Base-by-base conservation (phyloP, 2,113 vertebrate species). In the Oryzias celebensis region DNA sequence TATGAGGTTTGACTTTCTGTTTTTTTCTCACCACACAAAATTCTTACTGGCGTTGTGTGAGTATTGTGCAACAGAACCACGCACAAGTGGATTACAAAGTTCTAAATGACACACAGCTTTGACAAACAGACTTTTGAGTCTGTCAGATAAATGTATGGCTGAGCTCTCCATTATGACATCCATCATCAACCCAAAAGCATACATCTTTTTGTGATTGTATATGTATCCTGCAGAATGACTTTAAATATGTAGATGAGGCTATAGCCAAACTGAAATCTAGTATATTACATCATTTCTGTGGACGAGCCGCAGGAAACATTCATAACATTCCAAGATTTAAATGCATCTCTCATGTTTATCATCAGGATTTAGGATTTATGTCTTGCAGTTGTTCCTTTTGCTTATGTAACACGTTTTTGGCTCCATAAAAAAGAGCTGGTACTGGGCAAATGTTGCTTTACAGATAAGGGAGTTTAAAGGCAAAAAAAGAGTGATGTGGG, bases 231-330 rank as follows among this genome's bases (percentile, higher is more conserved):
- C 26, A 41, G 22, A 17, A 49, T 41, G 18, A 58, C 50, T 41
- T 44, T 44, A 62, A 46, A 24, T 59, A 42, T 62, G 48, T 52
- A 75, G 43, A 31, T 62, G 70, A 75, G 49, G 64, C 46, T 54
- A 17, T 18, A 22, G 67, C 60, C 63, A 45, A 62, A 62, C 48
- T 22, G 36, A 72, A 51, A 31, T 28, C 36, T 36, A 20, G 31
- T 71, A 74, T 76, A 85, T 82, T 58, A 70, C 13, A 8, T 81
- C 43, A 70, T 74, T 72, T 69, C 60, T 71, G 73, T 66, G 55
- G 68, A 68, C 63, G 54, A 70, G 60, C 67, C 74, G 44, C 57
- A 1, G 65, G 68, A 54, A 75, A 7, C 7, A 73, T 42, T 68
- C 54, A 31, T 22, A 52, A 41, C 65, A 72, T 78, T 82, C 65